phyloP scores from a whole-genome alignment of 2,113 vertebrate genomes.

The Carollia perspicillata region DNA sequence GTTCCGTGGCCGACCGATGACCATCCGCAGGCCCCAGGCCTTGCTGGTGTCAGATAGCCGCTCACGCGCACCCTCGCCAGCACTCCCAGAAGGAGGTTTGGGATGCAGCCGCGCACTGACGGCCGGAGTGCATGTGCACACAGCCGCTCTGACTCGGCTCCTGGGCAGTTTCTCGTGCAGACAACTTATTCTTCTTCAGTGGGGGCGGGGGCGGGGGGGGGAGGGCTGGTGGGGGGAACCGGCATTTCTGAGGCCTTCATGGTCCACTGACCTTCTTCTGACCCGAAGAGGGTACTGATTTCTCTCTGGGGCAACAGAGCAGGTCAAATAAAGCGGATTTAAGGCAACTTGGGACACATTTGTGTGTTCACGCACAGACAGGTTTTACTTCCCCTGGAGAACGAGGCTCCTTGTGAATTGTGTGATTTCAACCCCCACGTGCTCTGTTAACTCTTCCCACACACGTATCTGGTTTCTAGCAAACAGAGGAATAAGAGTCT shows the following conservation, averaged over 20 bases:
- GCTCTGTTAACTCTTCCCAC: fast-evolving
- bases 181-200: neutral
- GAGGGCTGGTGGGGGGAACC: no score
- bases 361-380: neutral
- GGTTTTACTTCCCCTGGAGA: neutral
- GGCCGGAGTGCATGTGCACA: neutral
- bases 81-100: neutral
- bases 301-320: neutral
- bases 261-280: no score
- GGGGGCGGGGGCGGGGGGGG: neutral
- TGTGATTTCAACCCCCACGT: neutral
- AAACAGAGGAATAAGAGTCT: neutral
- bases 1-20: neutral
- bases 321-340: neutral
- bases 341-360: neutral
- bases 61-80: neutral
- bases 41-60: fast-evolving
- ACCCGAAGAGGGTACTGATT: neutral
- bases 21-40: no score
- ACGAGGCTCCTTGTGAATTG: neutral
- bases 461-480: neutral
- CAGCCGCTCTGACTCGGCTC: no score
- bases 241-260: neutral
- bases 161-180: fast-evolving
- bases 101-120: neutral